Percentiles rank a stretch among this genome's conserved stretches.
Conservation (phyloP, 2,888 invertebrate genomes). For the Allophyes oxyacanthae region DNA sequence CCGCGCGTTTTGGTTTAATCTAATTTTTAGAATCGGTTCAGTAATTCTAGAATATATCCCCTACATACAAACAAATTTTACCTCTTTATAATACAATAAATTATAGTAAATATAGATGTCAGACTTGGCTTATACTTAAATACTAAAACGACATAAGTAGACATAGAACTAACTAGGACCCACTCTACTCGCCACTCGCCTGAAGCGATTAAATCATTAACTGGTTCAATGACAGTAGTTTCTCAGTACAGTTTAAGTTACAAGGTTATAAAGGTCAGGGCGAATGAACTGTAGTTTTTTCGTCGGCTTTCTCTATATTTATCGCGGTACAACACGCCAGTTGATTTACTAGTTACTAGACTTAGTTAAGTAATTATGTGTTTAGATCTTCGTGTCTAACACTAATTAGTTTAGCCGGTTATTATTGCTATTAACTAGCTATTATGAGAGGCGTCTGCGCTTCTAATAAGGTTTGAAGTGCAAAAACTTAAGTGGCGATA, state of each 20-base stretch:
- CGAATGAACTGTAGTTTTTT: constrained; percentile 74
- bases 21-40: too few species aligned
- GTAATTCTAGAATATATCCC: too few species aligned
- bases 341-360: constrained; percentile 23
- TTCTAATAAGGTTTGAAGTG: constrained; percentile 20
- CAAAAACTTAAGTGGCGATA: constrained; percentile 37
- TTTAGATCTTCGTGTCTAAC: constrained; percentile 26
- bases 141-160: background rate
- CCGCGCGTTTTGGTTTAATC: too few species aligned
- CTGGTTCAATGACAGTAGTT: constrained; percentile 74
- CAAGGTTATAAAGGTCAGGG: constrained; percentile 82
- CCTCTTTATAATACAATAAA: too few species aligned
- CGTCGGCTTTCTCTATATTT: constrained; percentile 65
- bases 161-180: background rate
- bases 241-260: constrained; percentile 69
- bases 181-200: background rate
- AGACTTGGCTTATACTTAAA: background rate
- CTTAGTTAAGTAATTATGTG: constrained; percentile 44
- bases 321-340: constrained; percentile 71
- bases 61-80: too few species aligned
- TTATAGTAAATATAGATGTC: too few species aligned
- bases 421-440: constrained; percentile 28
- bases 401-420: constrained; percentile 41
- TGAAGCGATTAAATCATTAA: constrained; percentile 71
- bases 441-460: constrained; percentile 24